Conservation (phyloP, 2,797 vertebrate genomes). For the Vireo griseus region DNA sequence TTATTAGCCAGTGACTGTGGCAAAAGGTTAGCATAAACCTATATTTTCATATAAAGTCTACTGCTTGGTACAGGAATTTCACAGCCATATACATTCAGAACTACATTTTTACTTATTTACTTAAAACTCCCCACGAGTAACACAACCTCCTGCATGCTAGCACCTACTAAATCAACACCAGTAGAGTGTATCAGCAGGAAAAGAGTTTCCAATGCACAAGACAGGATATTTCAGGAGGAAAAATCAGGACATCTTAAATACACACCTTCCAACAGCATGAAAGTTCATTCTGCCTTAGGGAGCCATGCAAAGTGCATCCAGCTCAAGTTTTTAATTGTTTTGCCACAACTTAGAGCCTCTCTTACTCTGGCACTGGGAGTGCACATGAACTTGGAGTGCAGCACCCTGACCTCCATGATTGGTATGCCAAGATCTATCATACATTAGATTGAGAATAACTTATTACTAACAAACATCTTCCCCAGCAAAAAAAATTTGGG, state of each 20-base stretch:
- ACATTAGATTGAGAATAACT: background rate
- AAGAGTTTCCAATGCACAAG: background rate
- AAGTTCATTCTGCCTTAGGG: background rate
- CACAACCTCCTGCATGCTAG: background rate
- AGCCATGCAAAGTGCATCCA: background rate
- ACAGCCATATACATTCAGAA: background rate
- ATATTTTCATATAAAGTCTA: background rate
- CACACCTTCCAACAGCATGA: background rate
- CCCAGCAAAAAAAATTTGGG: background rate
- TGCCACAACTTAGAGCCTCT: background rate
- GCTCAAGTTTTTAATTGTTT: background rate
- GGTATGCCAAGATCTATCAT: background rate
- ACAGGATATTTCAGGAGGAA: background rate
- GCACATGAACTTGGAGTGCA: fast-evolving
- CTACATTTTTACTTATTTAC: constrained; percentile 22
- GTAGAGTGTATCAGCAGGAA: background rate
- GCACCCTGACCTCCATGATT: background rate
- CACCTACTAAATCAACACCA: background rate
- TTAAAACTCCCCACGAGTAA: background rate
- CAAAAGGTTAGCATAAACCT: constrained; percentile 20
- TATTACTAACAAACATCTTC: background rate
- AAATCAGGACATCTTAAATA: background rate
- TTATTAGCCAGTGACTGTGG: constrained; percentile 21
- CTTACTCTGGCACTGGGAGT: background rate
- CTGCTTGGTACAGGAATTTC: background rate